Conservation (phyloP, 2,797 vertebrate species). For the Hemitrygon akajei region DNA sequence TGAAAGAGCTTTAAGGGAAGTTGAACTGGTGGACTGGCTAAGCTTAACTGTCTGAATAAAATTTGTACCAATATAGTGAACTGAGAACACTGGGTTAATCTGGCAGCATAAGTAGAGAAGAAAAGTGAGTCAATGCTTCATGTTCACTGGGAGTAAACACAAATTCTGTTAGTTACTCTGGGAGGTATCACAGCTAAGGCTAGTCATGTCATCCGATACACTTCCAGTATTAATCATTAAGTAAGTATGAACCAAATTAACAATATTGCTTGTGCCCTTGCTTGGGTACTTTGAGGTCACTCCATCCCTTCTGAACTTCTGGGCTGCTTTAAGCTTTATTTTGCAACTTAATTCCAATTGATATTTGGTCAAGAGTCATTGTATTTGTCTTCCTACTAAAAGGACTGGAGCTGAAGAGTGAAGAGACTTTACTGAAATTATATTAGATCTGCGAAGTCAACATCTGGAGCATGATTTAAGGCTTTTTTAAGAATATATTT, state of each 20-base stretch:
- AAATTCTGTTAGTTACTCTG: background rate
- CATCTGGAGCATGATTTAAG: no score
- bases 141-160: background rate
- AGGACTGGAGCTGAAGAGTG: no score
- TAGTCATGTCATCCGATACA: background rate
- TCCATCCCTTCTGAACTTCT: background rate
- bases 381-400: no score
- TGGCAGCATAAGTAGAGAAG: background rate
- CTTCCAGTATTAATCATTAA: background rate
- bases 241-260: background rate
- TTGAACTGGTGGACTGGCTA: background rate
- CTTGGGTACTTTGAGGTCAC: background rate
- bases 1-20: background rate
- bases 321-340: background rate
- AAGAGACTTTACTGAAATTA: no score
- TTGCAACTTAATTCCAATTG: background rate
- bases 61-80: background rate
- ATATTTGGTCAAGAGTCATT: background rate
- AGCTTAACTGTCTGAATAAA: background rate
- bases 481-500: no score
- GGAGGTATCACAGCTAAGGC: background rate
- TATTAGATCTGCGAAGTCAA: no score
- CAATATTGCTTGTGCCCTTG: background rate
- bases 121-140: background rate
- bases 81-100: background rate